Base-by-base conservation (phyloP, 2,888 invertebrate species). In the Drosophila ezoana region DNA sequence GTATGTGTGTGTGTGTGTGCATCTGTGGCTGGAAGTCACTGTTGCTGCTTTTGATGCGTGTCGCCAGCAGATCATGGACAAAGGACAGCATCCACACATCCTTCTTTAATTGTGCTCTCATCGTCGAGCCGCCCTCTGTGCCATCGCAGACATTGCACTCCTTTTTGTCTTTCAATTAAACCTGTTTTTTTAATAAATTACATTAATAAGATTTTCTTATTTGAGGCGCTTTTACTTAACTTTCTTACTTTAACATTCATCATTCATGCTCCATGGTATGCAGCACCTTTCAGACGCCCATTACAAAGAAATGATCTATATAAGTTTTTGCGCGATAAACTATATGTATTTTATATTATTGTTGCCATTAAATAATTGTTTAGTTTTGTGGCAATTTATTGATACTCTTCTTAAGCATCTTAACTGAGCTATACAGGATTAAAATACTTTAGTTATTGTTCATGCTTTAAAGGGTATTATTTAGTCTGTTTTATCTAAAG, bases 141-240 rank as follows among this genome's bases (percentile, higher is more conserved):
- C 35, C 58, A 45, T n/a, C 18, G 59, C 78, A 41, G 56, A 47
- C 47, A 41, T 47, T 68, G 38, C 47, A 48, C 60, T 69, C 16
- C 54, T 37, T 68, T 53, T 49, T 32, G 51, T 57, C 61, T 62
- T 80, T 86, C 86, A 87, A 80, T 86, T 86, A 78, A 82, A 86
- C 54, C 71, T 62, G 80, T 71, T 89, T 73, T 81, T 75, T 79
- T 82, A 86, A 87, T 86, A 85, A 89, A 87, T 86, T 71, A 59
- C 64, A 89, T 89, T 87, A 77, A 87, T 71, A 80, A 72, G 65
- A 60, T 80, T 82, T 86, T 49, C 84, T 68, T 80, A 67, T 76
- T 74, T 69, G 62, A 33, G 45, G 47, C 73, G 47, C 60, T 56
- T 76, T 69, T 38, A 44, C 35, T 41, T 51, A 20, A 56, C 44